Base-by-base conservation (phyloP, 2,113 vertebrate species). In the Proteles cristata region DNA sequence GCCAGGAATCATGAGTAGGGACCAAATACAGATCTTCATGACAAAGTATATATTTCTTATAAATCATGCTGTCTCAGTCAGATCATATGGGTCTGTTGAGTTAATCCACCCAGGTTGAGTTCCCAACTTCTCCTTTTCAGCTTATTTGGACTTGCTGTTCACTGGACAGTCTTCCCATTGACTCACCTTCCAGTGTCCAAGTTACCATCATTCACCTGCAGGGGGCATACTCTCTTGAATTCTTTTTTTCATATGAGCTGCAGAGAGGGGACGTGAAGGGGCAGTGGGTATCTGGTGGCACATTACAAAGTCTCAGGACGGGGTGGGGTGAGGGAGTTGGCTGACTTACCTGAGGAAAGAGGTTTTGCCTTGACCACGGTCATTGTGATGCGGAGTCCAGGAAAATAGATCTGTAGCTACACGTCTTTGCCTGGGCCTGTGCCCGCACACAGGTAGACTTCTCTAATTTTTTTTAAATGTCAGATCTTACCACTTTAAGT, bases 401-500 rank as follows among this genome's bases (percentile, higher is more conserved):
- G 26, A n/a, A 39, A 53, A 31, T 53, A 7, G 35, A 4, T 55
- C 16, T 26, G 1, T 33, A 25, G 17, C 21, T 14, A 12, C 11
- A 3, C 71, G 6, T 26, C 2, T 31, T 2, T 43, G 16, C 9
- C 21, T 35, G 0, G 16, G 16, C 9, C 15, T 4, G 39, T 28
- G 23, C 39, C 28, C 5, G 31, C 19, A 53, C 10, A 26, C 25
- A 71, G 12, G 23, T 0, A 19, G 19, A 33, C 43, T 31, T 43
- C 26, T 14, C 26, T 14, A 11, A 16, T 31, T 55, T 23, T 69
- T 26, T 17, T 4, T 39, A 23, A 53, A n/a, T 15, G 26, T 39
- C 48, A 12, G 10, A 45, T 61, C 91, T 74, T 91, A n/a, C 19
- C 48, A 1, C 14, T 80, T 43, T n/a, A 63, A 84, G 28, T 21